Evolutionary conservation across 64 coral and sea anemone genomes (phyloP), one percentile per base, ranked within the genome.

Genomic region (Actinia equina): DNA sequence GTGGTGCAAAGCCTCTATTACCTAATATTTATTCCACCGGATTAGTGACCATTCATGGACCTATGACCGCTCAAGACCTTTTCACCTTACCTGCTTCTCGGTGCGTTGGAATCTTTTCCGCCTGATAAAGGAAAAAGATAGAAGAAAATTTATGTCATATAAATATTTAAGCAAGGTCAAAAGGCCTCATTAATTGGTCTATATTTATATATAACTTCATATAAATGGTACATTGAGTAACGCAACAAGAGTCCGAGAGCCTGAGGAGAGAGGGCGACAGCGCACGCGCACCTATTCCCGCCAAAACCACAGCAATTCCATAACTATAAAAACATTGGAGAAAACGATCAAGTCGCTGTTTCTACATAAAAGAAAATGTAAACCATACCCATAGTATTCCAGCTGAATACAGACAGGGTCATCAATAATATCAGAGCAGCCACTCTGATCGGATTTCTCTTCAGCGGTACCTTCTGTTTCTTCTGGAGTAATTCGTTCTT

Each of bases 351-450:
- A n/a, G n/a, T n/a, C n/a, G n/a, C n/a, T n/a, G 7, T 49, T 7
- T 2, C 17, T 17, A 15, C n/a, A 87, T 4, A 15, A 12, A 88
- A 88, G 71, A 19, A 37, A 80, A 11, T 26, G 52, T n/a, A 59
- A 16, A 79, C n/a, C 89, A 25, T 90, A 90, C 89, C 89, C 83
- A 70, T 90, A 90, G 51, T 85, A 90, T 79, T 90, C 82, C 82
- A 90, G 67, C 17, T 82, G 71, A 52, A 90, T 58, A 41, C 65
- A 90, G 49, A 90, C 89, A 55, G 89, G 82, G 43, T 90, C 89
- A 43, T 90, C 81, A 16, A 90, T 90, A 0, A 79, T 11, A 25
- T 59, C 82, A 74, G 26, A 26, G 23, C 69, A 41, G 8, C 25
- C 25, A 74, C 41, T 37, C 11, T 74, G 69, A 12, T 74, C 16